Percentiles rank a stretch among this genome's conserved stretches.
phyloP scores from a whole-genome alignment of 92 coral and sea anemone species.

The Scolanthus callimorphus region DNA sequence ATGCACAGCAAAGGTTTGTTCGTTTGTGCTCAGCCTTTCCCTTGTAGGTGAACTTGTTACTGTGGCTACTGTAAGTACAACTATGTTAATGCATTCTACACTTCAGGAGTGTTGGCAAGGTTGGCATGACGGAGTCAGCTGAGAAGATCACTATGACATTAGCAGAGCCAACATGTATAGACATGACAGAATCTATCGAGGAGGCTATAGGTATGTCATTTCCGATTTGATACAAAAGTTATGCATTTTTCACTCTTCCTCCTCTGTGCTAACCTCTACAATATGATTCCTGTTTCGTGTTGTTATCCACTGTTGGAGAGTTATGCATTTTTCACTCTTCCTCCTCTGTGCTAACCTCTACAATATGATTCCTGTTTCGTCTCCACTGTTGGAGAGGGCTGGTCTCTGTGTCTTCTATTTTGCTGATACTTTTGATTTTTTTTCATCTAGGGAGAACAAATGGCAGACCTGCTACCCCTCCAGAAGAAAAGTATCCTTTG shows the following conservation, averaged over 20 bases:
- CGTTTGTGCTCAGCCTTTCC: too few species aligned
- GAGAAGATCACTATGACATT: constrained; percentile 67
- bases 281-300: too few species aligned
- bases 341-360: too few species aligned
- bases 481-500: constrained; percentile 56
- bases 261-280: too few species aligned
- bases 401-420: neutral
- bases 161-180: constrained; percentile 71
- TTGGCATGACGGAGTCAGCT: constrained; percentile 69
- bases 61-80: too few species aligned
- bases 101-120: constrained; percentile 69
- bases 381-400: neutral
- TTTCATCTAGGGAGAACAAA: constrained; percentile 8
- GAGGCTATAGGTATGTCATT: constrained; percentile 55
- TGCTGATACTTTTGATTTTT: neutral
- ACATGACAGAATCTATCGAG: constrained; percentile 70
- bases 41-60: too few species aligned
- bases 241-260: too few species aligned
- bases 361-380: neutral
- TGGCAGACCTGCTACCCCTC: constrained; percentile 3
- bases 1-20: constrained; percentile 66
- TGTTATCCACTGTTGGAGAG: neutral
- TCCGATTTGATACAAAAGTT: too few species aligned
- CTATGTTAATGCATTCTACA: too few species aligned
- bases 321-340: too few species aligned